phyloP scores from a whole-genome alignment of 2,888 invertebrate genomes.

The Rhaphigaster nebulosa region DNA sequence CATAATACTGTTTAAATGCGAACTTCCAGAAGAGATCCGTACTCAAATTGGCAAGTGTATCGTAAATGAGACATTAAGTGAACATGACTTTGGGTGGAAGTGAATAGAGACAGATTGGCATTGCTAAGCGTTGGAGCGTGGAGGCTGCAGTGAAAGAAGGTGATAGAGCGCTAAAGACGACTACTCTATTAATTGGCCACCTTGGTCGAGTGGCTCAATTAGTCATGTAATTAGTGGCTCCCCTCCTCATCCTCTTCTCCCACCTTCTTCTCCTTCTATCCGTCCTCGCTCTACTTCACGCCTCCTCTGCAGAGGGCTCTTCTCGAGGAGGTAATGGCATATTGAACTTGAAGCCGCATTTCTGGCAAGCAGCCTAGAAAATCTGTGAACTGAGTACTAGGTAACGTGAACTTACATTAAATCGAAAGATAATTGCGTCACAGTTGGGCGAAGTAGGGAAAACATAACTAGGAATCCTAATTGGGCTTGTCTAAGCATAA shows the following conservation, averaged over 20 bases:
- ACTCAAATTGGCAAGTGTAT: neutral
- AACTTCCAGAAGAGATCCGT: neutral
- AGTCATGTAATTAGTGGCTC: slow-evolving; percentile 52
- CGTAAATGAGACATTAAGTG: slow-evolving; percentile 24
- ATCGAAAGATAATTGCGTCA: neutral
- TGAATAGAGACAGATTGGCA: slow-evolving; percentile 24
- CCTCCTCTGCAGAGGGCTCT: neutral
- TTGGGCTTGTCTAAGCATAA: too few relatives aligned
- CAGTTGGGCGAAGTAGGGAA: too few relatives aligned
- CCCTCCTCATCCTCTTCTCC: neutral
- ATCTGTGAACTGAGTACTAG: neutral
- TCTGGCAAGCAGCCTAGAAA: neutral
- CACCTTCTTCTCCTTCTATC: neutral
- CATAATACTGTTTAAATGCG: neutral
- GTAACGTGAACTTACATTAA: neutral
- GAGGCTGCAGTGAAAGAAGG: neutral
- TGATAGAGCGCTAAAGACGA: slow-evolving; percentile 49
- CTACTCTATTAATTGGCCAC: slow-evolving; percentile 53
- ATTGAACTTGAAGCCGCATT: neutral
- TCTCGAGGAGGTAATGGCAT: neutral
- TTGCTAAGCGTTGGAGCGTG: slow-evolving; percentile 28
- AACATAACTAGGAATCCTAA: too few relatives aligned
- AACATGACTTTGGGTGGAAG: neutral
- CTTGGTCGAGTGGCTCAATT: slow-evolving; percentile 52
- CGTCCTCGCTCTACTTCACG: slow-evolving; percentile 10